phyloP scores from a whole-genome alignment of 2,797 vertebrate species.

The Amblyopsis hoosieri region DNA sequence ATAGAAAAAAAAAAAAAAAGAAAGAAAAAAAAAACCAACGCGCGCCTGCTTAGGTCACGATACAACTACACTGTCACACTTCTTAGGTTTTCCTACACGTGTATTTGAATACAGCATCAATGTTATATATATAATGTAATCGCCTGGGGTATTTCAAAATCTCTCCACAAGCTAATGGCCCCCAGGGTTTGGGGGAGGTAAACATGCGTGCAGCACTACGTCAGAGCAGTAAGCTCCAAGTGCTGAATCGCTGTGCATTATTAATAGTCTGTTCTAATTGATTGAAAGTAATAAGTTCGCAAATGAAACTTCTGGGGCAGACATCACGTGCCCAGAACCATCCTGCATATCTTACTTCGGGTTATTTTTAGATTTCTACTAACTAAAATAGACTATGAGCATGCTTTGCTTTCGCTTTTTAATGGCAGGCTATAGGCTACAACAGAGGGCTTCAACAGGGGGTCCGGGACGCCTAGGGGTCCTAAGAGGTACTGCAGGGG shows the following conservation, averaged over 20 bases:
- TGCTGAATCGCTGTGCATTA: conserved; percentile 63
- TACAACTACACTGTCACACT: no score
- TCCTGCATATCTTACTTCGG: conserved; percentile 15
- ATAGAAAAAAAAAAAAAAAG: no score
- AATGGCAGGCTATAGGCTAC: not conserved
- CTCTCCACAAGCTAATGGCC: conserved; percentile 36
- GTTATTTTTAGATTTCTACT: conserved; percentile 38
- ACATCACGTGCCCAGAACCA: conserved; percentile 16
- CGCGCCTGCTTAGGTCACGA: no score
- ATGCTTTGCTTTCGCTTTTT: not conserved
- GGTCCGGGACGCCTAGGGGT: no score
- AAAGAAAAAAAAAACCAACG: not conserved
- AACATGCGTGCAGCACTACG: conserved; percentile 46
- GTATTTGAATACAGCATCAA: not conserved
- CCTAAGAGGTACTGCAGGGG: no score
- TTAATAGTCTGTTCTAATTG: conserved; percentile 72
- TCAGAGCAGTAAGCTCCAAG: conserved; percentile 56
- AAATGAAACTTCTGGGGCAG: conserved; percentile 67
- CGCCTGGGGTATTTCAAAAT: conserved; percentile 28
- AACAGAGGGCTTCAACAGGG: no score
- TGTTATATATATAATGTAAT: not conserved
- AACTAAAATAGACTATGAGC: not conserved
- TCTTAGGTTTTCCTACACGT: no score
- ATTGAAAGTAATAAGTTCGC: conserved; percentile 69
- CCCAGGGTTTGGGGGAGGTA: conserved; percentile 47